These are phyloP conservation scores for Spongilla lacustris DNA, from an alignment of 37 sponge, comb jelly and placozoan genomes.

Conservation along the genomic window DNA sequence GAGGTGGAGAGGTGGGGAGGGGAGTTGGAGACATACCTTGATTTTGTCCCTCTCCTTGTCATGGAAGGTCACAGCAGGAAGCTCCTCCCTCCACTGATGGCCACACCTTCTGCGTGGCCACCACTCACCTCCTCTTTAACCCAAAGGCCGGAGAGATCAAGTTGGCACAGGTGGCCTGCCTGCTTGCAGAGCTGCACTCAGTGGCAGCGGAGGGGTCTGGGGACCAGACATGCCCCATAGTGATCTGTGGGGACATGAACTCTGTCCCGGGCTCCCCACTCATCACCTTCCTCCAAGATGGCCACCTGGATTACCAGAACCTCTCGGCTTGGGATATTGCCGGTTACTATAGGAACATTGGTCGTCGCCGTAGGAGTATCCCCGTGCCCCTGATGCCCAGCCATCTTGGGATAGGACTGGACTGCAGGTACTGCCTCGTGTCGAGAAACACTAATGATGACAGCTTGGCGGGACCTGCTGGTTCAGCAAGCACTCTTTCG, in stretches of 20 bases:
- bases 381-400: constrained; percentile 74
- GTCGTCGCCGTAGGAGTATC: constrained; percentile 3
- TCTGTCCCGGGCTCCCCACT: constrained; percentile 75
- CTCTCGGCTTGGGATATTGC: constrained; percentile 65
- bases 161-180: constrained; percentile 84
- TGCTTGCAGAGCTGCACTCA: constrained; percentile 82
- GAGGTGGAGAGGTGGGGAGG: no score
- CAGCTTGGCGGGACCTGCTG: not conserved
- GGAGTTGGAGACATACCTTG: no score
- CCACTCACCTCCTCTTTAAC: constrained; percentile 96
- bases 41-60: no score
- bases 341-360: constrained; percentile 38
- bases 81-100: no score
- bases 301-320: constrained; percentile 73
- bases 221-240: constrained; percentile 27
- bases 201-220: constrained; percentile 38
- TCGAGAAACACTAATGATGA: not conserved
- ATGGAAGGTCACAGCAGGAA: no score
- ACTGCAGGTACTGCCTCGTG: constrained; percentile 50
- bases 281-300: constrained; percentile 59
- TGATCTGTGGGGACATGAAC: constrained; percentile 94
- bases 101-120: constrained; percentile 82
- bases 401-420: constrained; percentile 38
- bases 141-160: constrained; percentile 97
- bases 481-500: not conserved